phyloP scores from a whole-genome alignment of 2,113 vertebrate genomes.

The Scytalopus superciliaris region DNA sequence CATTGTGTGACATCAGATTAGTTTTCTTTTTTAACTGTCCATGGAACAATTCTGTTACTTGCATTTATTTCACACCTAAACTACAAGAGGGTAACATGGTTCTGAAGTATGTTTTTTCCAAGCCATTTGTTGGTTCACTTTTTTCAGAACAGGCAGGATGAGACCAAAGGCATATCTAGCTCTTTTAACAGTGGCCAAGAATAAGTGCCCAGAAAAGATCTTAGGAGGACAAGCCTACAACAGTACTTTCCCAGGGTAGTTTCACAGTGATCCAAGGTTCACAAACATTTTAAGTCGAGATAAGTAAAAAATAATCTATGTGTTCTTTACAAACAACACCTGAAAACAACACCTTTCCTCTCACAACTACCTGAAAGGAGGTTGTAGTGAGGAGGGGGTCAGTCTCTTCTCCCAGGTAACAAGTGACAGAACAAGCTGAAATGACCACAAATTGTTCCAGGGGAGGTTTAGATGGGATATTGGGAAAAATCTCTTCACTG shows the following conservation, averaged over 20 bases:
- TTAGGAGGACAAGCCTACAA: not conserved
- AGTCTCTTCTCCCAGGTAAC: not conserved
- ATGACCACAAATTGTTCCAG: not conserved
- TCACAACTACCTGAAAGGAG: not conserved
- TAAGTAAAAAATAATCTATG: not conserved
- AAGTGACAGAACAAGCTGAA: not conserved
- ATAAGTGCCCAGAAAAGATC: not conserved
- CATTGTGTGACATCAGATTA: not conserved
- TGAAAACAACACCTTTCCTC: not conserved
- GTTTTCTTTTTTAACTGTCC: not conserved
- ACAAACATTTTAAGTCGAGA: not conserved
- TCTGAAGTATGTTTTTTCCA: not conserved
- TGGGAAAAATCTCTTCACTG: not conserved
- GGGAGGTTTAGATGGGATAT: not conserved
- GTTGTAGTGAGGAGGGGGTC: not conserved
- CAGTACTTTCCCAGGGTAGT: not conserved
- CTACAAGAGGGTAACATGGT: not conserved
- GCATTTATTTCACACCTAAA: not conserved
- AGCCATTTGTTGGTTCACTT: not conserved
- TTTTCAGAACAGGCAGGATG: not conserved
- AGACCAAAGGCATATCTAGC: not conserved
- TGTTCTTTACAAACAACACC: not conserved
- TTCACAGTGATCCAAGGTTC: not conserved
- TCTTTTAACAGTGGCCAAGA: not conserved
- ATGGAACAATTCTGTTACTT: not conserved